Evolutionary conservation across 2,888 invertebrate genomes (phyloP), one percentile per base, ranked within the genome.

Genomic region (Melanostoma mellinum): DNA sequence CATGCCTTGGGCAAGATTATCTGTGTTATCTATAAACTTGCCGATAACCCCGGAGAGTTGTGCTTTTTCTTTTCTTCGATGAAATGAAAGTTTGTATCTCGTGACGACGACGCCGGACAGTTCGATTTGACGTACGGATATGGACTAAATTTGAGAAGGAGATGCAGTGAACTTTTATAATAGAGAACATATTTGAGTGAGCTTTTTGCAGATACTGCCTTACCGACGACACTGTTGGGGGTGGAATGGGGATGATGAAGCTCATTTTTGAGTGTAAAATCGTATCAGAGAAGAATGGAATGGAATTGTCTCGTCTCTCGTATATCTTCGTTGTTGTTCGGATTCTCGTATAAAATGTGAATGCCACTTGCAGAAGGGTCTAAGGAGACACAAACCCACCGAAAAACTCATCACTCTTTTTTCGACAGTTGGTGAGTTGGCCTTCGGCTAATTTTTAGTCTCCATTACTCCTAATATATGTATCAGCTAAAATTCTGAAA

Each of bases 131-230:
- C 71, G 79, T 53, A 50, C 75, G 74, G 71, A 6, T 79, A 52
- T 71, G 56, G 67, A 84, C 84, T 84, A 75, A 84, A 71, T 74
- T 55, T 35, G 55, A 55, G 38, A 10, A 71, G 44, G 71, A 58
- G 46, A 60, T 72, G 55, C 46, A 55, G 52, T 67, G 74, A 84
- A 75, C 79, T 79, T 84, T 84, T 79, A 84, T 79, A 84, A 79
- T 71, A 84, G 65, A 75, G 69, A 32, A 67, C 38, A 4, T 53
- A 63, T 40, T 58, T 77, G 84, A 84, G 84, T 60, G 74, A 75
- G 71, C 69, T 79, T 84, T 69, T 56, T n/a, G 9, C n/a, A 0
- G 1, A 35, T 1, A 56, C 84, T 84, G 42, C 44, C 56, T 20
- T 79, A 42, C 55, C 84, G 78, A 71, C 82, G 20, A 1, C 20